phyloP scores from a whole-genome alignment of 2,797 vertebrate genomes.

The Parambassis ranga region DNA sequence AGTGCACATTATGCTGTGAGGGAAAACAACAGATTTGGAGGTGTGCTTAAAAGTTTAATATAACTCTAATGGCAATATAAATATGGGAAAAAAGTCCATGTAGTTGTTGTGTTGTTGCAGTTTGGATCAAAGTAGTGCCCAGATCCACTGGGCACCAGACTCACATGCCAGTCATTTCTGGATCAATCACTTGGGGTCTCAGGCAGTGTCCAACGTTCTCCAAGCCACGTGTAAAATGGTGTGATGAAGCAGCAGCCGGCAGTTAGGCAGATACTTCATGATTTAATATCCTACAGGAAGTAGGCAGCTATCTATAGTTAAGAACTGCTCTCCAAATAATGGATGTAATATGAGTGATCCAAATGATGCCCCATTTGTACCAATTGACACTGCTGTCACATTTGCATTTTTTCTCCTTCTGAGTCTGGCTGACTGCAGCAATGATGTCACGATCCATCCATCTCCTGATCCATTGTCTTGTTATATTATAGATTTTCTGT shows the following conservation, averaged over 20 bases:
- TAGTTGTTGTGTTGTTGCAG: neutral
- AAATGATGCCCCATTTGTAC: conserved; percentile 17
- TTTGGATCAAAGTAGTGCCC: neutral
- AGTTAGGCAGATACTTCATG: conserved; percentile 20
- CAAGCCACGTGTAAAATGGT: conserved; percentile 16
- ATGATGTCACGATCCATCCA: no score
- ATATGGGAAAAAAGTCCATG: no score
- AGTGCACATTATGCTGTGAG: neutral
- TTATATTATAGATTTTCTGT: no score
- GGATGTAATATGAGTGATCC: conserved; percentile 36
- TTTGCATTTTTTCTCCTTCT: conserved; percentile 12
- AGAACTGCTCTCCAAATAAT: conserved; percentile 41
- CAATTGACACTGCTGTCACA: conserved; percentile 6
- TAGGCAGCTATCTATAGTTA: conserved; percentile 21
- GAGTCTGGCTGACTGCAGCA: no score
- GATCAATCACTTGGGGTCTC: neutral
- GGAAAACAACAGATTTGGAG: neutral
- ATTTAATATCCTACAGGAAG: conserved; percentile 42
- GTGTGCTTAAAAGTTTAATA: neutral
- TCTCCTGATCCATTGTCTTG: no score
- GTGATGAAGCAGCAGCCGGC: conserved; percentile 27
- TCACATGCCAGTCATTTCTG: no score
- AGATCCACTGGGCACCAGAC: no score
- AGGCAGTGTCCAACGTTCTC: conserved; percentile 27
- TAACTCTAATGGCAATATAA: neutral